phyloP scores from a whole-genome alignment of 2,113 vertebrate species.

The Grammomys surdaster region DNA sequence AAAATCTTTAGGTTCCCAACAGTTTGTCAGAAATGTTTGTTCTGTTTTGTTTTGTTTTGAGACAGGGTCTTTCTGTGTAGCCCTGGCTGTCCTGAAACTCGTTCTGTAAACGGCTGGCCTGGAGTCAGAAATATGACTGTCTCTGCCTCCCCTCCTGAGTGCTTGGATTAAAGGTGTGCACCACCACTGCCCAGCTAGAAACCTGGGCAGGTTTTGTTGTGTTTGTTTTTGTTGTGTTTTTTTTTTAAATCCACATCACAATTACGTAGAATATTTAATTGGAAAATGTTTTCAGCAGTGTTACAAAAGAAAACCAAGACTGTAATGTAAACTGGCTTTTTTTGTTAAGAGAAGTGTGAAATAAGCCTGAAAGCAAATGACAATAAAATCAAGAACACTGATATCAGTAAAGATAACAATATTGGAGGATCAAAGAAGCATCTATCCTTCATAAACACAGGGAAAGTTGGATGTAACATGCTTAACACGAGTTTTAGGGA shows the following conservation, averaged over 20 bases:
- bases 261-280: constrained; percentile 7
- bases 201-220: no score
- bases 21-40: not conserved
- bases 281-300: constrained; percentile 18
- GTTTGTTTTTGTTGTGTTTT: no score
- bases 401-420: constrained; percentile 25
- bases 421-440: not conserved
- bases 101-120: no score
- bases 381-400: constrained; percentile 27
- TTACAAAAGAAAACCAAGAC: not conserved
- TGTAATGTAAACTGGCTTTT: not conserved
- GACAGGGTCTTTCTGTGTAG: not conserved
- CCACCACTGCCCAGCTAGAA: not conserved
- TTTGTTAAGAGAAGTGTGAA: not conserved
- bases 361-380: constrained; percentile 36
- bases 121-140: not conserved
- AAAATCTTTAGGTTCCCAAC: not conserved
- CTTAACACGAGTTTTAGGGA: constrained; percentile 28
- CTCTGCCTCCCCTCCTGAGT: not conserved
- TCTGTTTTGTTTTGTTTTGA: not conserved
- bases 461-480: not conserved
- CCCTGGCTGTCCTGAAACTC: not conserved
- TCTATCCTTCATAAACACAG: not conserved
- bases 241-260: not conserved
- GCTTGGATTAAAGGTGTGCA: not conserved